phyloP scores from a whole-genome alignment of 30 jellyfish, hydroid and myxozoan genomes.

The Aurelia aurita region DNA sequence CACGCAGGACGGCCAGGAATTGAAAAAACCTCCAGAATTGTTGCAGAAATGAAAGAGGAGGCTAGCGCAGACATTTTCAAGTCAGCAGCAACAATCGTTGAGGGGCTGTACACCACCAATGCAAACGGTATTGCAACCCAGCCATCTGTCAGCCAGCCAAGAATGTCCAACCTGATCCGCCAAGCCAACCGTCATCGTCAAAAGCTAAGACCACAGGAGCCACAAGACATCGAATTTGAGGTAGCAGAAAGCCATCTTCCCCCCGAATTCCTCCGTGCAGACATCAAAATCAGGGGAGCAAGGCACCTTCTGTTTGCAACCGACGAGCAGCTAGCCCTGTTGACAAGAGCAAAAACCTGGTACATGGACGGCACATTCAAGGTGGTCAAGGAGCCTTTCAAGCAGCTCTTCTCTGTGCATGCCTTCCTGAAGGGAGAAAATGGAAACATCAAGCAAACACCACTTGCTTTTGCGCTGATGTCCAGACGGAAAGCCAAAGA shows the following conservation, averaged over 20 bases:
- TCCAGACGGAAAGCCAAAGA: slow-evolving; percentile 8
- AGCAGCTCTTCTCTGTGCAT: slow-evolving; percentile 40
- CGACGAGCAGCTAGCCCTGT: slow-evolving; percentile 10
- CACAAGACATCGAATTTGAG: slow-evolving; percentile 9
- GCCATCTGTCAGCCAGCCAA: background rate
- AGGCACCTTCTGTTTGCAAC: slow-evolving; percentile 47
- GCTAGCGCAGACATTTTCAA: slow-evolving; percentile 7
- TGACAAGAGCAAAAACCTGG: slow-evolving; percentile 9
- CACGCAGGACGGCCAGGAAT: slow-evolving; percentile 6
- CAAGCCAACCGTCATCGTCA: slow-evolving; percentile 31
- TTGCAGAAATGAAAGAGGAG: slow-evolving; percentile 5
- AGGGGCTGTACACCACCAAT: background rate
- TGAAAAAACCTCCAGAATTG: background rate
- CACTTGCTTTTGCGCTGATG: slow-evolving; percentile 25
- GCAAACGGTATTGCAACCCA: background rate
- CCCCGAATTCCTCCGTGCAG: slow-evolving; percentile 15
- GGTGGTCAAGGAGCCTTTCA: slow-evolving; percentile 8
- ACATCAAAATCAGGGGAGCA: slow-evolving; percentile 3
- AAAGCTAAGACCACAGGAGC: slow-evolving; percentile 13
- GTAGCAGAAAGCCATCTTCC: slow-evolving; percentile 15
- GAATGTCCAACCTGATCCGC: background rate
- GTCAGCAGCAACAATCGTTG: slow-evolving; percentile 23
- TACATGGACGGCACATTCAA: slow-evolving; percentile 40
- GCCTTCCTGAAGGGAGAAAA: slow-evolving; percentile 23
- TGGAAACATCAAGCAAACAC: slow-evolving; percentile 21